phyloP scores from a whole-genome alignment of 2,113 vertebrate species.

The Erythrocercus mccallii region DNA sequence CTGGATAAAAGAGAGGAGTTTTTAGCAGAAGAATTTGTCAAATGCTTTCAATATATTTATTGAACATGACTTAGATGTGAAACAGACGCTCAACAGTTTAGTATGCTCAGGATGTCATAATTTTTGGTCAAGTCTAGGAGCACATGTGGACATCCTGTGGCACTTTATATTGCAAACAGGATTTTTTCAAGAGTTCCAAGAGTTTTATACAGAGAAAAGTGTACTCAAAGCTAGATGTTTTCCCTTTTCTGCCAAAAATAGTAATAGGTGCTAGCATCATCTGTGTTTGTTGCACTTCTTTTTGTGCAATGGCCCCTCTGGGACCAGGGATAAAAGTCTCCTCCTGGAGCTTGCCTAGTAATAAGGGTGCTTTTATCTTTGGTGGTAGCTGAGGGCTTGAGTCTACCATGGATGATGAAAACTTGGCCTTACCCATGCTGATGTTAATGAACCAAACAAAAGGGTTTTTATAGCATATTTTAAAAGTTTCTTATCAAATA shows the following conservation, averaged over 20 bases:
- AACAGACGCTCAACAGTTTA: neutral
- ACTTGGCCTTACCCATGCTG: neutral
- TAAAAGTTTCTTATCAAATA: neutral
- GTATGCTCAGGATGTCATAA: neutral
- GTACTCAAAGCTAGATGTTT: neutral
- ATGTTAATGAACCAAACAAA: neutral
- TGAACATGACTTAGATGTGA: neutral
- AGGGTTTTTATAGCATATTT: fast-evolving
- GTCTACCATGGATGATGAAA: neutral
- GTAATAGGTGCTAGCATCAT: fast-evolving
- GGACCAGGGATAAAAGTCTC: neutral
- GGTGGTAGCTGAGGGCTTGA: neutral
- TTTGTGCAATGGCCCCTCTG: neutral
- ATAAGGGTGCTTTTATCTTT: neutral
- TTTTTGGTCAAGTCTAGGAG: neutral
- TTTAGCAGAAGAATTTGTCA: neutral
- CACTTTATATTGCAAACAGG: neutral
- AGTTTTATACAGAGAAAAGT: neutral
- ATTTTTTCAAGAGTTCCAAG: neutral
- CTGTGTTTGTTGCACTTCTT: neutral
- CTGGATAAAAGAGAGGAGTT: neutral
- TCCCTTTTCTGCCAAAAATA: neutral
- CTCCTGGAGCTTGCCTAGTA: neutral
- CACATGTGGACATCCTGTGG: neutral
- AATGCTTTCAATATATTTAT: neutral